Evolutionary conservation across 2,113 vertebrate genomes (phyloP).

Genomic region (Sander vitreus): DNA sequence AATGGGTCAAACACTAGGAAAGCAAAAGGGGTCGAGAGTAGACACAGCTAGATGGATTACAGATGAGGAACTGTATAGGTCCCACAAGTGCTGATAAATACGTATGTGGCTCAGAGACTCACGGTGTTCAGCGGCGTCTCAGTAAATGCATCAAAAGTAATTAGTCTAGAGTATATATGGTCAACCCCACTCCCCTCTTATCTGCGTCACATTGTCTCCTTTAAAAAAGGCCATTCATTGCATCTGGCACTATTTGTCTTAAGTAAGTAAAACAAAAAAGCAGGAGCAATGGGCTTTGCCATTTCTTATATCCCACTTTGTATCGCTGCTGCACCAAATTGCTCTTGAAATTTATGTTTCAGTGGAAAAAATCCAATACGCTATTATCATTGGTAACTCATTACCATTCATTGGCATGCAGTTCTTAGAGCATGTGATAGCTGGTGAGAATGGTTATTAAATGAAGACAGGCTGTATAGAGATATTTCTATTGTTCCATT

Average conservation of each 20-base stretch:
- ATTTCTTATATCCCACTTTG: conserved; percentile 43
- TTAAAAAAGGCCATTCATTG: conserved; percentile 66
- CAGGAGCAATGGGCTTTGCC: conserved; percentile 8
- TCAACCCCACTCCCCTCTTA: conserved; percentile 69
- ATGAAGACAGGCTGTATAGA: background rate
- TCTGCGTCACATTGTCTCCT: conserved; percentile 72
- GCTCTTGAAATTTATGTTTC: conserved; percentile 36
- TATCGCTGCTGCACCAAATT: conserved; percentile 32
- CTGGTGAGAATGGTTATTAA: conserved; percentile 1
- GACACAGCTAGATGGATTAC: conserved; percentile 82
- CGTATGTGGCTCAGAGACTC: conserved; percentile 76
- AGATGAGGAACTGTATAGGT: conserved; percentile 74
- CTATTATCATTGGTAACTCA: conserved; percentile 30
- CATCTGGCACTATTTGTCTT: conserved; percentile 60
- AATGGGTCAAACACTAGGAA: conserved; percentile 81
- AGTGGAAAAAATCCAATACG: conserved; percentile 7
- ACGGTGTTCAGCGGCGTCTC: conserved; percentile 66
- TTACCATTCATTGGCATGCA: conserved; percentile 1
- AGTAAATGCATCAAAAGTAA: conserved; percentile 81
- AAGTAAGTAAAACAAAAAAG: conserved; percentile 30
- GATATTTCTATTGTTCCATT: conserved; percentile 7
- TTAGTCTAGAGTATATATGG: conserved; percentile 80
- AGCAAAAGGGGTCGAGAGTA: conserved; percentile 70
- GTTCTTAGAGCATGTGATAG: background rate
- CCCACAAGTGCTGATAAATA: conserved; percentile 82